phyloP scores from a whole-genome alignment of 1,140 invertebrate species.

The Uloborus diversus region DNA sequence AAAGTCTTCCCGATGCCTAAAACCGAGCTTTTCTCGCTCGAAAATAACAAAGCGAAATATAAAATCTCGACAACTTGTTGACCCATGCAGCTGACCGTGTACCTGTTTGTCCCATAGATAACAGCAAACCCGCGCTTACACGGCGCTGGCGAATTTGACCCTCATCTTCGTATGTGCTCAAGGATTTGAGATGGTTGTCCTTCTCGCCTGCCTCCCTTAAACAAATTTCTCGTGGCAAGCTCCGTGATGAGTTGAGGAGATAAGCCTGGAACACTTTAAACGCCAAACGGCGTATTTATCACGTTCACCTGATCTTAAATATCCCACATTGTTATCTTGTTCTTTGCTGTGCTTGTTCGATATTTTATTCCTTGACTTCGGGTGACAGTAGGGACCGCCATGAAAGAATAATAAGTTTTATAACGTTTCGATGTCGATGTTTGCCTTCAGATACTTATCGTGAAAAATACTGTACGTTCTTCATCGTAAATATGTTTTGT shows the following conservation, averaged over 20 bases:
- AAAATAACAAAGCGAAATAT: too few relatives aligned
- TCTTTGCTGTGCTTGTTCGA: background rate
- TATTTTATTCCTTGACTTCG: background rate
- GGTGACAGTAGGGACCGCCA: background rate
- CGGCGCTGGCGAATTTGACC: background rate
- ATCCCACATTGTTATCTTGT: background rate
- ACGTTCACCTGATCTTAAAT: constrained; percentile 35
- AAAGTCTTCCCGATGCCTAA: too few relatives aligned
- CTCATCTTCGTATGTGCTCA: background rate
- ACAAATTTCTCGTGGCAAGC: constrained; percentile 14
- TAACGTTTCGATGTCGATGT: background rate
- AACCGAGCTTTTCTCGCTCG: too few relatives aligned
- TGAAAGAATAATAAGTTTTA: background rate
- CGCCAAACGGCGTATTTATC: constrained; percentile 40
- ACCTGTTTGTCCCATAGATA: constrained; percentile 31
- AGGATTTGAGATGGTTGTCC: background rate
- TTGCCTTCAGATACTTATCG: too few relatives aligned
- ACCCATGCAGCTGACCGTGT: constrained; percentile 23
- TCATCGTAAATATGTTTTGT: too few relatives aligned
- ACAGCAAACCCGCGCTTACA: background rate
- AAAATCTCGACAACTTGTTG: constrained; percentile 31
- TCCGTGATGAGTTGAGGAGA: constrained; percentile 4
- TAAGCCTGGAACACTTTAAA: constrained; percentile 36
- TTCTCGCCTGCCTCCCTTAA: background rate
- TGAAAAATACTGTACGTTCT: too few relatives aligned